phyloP scores from a whole-genome alignment of 2,113 vertebrate species.

The Ascaphus truei region DNA sequence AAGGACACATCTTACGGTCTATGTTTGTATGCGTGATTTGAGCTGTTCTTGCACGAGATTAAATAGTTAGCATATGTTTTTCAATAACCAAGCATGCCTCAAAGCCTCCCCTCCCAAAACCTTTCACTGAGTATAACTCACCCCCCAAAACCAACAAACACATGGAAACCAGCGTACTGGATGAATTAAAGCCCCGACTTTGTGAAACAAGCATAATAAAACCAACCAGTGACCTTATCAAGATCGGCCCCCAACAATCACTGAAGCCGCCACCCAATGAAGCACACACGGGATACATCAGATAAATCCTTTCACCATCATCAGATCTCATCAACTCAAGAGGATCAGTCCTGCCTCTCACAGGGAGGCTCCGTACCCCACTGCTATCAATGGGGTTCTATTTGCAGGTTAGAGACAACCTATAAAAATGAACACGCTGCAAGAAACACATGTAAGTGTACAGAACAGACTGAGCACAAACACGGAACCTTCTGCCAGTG shows the following conservation, averaged over 20 bases:
- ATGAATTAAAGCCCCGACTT: conserved; percentile 2
- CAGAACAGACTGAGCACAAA: too few relatives aligned
- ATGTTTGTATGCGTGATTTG: background rate
- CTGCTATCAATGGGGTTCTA: too few relatives aligned
- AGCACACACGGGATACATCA: background rate
- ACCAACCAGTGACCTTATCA: conserved; percentile 9
- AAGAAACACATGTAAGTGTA: too few relatives aligned
- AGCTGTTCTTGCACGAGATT: background rate
- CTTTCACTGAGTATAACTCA: background rate
- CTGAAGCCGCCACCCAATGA: background rate
- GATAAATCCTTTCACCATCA: background rate
- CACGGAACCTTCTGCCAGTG: too few relatives aligned
- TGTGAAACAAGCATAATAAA: background rate
- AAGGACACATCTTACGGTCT: too few relatives aligned
- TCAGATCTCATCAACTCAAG: background rate
- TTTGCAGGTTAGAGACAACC: too few relatives aligned
- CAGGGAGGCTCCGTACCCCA: too few relatives aligned
- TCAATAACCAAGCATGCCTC: background rate
- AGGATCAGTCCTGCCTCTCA: background rate
- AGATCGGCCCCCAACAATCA: conserved; percentile 7
- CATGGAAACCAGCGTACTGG: background rate
- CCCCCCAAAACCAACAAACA: background rate
- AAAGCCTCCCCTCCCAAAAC: background rate
- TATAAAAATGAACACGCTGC: too few relatives aligned
- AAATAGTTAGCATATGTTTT: conserved; percentile 14